These are phyloP conservation scores for Acanthoscelides obtectus DNA, from an alignment of 2,888 invertebrate species.

Conservation along the genomic window DNA sequence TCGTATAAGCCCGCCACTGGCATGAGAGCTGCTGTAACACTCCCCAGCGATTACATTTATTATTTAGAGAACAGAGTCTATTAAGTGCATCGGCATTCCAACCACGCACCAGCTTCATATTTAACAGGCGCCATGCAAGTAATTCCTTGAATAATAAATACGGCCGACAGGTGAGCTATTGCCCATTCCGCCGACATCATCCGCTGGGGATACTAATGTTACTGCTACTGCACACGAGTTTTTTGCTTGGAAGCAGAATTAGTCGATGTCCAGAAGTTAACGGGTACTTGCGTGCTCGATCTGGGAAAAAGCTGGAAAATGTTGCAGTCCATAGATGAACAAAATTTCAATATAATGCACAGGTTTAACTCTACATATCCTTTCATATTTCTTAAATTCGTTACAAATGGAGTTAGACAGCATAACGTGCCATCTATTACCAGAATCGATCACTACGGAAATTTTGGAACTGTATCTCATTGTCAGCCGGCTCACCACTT, in stretches of 20 bases:
- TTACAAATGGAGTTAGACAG: no score
- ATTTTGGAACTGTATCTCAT: no score
- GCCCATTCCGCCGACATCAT: not conserved
- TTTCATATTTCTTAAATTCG: no score
- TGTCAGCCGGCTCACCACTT: no score
- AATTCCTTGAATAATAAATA: slow-evolving; percentile 39
- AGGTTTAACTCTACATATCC: no score
- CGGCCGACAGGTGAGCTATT: not conserved
- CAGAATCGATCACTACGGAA: no score
- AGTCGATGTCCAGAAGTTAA: not conserved
- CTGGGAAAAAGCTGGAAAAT: not conserved
- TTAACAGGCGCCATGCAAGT: slow-evolving; percentile 38
- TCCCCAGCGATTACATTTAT: slow-evolving; percentile 38
- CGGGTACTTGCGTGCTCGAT: not conserved
- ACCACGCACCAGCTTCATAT: slow-evolving; percentile 39
- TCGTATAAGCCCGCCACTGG: slow-evolving; percentile 16
- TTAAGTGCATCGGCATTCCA: slow-evolving; percentile 41
- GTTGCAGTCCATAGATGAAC: no score
- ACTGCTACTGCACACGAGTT: not conserved
- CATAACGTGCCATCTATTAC: no score
- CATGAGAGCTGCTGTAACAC: slow-evolving; percentile 2
- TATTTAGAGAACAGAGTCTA: slow-evolving; percentile 40
- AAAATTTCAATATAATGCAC: no score
- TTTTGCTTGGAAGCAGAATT: not conserved
- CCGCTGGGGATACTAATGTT: not conserved